Conservation (phyloP, 2,113 vertebrate genomes). For the Pao palembangensis region DNA sequence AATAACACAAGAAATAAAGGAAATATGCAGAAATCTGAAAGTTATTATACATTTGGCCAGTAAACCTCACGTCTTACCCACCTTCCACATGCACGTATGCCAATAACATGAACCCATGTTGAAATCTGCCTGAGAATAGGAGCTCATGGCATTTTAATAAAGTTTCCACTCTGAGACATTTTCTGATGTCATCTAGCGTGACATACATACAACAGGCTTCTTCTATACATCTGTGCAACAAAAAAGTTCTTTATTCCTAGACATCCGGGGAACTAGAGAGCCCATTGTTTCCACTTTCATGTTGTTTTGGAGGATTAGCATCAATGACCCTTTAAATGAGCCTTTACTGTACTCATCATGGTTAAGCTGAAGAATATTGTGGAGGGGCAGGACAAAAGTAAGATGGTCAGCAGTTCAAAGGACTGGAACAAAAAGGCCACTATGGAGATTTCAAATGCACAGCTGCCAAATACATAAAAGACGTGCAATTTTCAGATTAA, state of each 20-base stretch:
- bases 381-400: slow-evolving; percentile 49
- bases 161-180: slow-evolving; percentile 29
- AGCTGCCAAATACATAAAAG: slow-evolving; percentile 70
- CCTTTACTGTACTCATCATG: slow-evolving; percentile 65
- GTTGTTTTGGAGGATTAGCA: slow-evolving; percentile 74
- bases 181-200: slow-evolving; percentile 30
- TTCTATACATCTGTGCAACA: slow-evolving; percentile 37
- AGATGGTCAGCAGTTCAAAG: slow-evolving; percentile 69
- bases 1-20: slow-evolving; percentile 9
- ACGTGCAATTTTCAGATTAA: slow-evolving; percentile 79
- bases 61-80: slow-evolving; percentile 8
- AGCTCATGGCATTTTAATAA: slow-evolving; percentile 36
- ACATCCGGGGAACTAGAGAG: slow-evolving; percentile 36
- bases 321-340: slow-evolving; percentile 75
- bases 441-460: slow-evolving; percentile 61
- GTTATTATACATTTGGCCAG: slow-evolving; percentile 22
- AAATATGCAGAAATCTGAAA: slow-evolving; percentile 26
- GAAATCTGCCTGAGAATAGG: slow-evolving; percentile 13
- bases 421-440: slow-evolving; percentile 73
- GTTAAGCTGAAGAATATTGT: slow-evolving; percentile 62
- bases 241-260: slow-evolving; percentile 56
- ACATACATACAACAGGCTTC: slow-evolving; percentile 21
- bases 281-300: slow-evolving; percentile 62
- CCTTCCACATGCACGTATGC: slow-evolving; percentile 10
- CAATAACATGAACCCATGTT: slow-evolving; percentile 11